These are phyloP conservation scores for Micromys minutus DNA, from an alignment of 2,113 vertebrate genomes.

Conservation along the genomic window DNA sequence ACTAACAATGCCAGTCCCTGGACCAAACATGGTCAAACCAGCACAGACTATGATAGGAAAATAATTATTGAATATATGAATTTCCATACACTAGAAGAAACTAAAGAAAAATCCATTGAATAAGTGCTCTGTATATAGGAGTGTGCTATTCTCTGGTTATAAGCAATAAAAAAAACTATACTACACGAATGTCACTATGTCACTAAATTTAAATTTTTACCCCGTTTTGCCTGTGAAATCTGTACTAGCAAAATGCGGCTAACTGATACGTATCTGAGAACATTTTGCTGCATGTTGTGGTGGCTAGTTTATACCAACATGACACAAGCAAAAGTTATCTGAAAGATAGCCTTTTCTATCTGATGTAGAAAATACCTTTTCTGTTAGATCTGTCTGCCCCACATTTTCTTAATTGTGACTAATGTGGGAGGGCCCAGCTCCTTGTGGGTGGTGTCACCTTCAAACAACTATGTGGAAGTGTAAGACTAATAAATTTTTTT, in stretches of 20 bases:
- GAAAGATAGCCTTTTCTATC: not conserved
- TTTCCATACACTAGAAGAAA: slow-evolving; percentile 1
- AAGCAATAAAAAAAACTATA: slow-evolving; percentile 27
- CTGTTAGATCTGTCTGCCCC: not conserved
- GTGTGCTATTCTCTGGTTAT: not conserved
- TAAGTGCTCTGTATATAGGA: not conserved
- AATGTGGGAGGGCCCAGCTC: not conserved
- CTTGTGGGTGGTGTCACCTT: not conserved
- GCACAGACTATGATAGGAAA: not conserved
- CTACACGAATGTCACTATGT: not conserved
- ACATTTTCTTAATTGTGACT: not conserved
- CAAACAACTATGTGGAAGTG: not conserved
- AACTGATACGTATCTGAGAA: slow-evolving; percentile 16
- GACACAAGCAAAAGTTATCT: not conserved
- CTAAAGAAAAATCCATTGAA: not conserved
- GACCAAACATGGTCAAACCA: no score
- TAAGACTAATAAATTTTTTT: not conserved
- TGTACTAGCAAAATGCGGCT: slow-evolving; percentile 37
- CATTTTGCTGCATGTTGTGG: slow-evolving; percentile 45
- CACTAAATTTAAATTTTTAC: slow-evolving; percentile 26
- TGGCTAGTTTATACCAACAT: not conserved
- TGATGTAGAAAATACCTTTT: not conserved
- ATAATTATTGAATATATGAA: not conserved
- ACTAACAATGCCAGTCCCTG: no score
- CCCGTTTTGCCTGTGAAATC: not conserved